phyloP scores from a whole-genome alignment of 2,113 vertebrate species.

The Takifugu flavidus region DNA sequence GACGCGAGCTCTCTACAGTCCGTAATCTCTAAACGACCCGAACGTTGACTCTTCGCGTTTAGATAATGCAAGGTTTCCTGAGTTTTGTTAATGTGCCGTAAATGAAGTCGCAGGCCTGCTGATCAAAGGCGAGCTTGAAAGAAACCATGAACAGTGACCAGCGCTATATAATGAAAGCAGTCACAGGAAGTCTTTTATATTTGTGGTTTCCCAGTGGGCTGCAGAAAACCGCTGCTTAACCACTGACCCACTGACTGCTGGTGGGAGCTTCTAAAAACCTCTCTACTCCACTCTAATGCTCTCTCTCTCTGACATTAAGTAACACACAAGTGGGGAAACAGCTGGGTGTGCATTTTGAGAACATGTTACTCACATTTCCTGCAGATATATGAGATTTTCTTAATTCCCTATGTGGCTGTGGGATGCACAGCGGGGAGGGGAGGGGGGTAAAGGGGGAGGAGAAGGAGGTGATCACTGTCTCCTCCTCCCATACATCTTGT shows the following conservation, averaged over 20 bases:
- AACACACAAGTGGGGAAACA: not conserved
- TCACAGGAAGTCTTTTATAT: constrained; percentile 29
- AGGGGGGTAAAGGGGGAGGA: constrained; percentile 5
- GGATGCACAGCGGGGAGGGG: constrained; percentile 49
- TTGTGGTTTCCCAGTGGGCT: constrained; percentile 39
- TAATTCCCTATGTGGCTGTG: constrained; percentile 39
- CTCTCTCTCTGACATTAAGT: not conserved
- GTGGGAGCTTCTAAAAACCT: not conserved
- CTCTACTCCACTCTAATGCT: not conserved
- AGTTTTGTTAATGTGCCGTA: not conserved
- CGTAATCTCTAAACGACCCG: not conserved
- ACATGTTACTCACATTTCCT: constrained; percentile 25
- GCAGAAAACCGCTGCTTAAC: constrained; percentile 35
- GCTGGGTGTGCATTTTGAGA: not conserved
- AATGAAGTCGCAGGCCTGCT: constrained; percentile 4
- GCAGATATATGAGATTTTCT: constrained; percentile 43
- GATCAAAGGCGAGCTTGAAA: constrained; percentile 3
- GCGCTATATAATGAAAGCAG: constrained; percentile 14
- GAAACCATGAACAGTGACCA: constrained; percentile 12
- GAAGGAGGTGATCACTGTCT: constrained; percentile 16
- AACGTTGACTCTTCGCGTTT: not conserved
- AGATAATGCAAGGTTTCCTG: not conserved
- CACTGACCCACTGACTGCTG: constrained; percentile 28
- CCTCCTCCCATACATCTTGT: constrained; percentile 63
- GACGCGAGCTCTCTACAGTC: not conserved